Evolutionary conservation across 53 echinoderm and acorn worm genomes (phyloP).

Genomic region (Patiria pectinifera): DNA sequence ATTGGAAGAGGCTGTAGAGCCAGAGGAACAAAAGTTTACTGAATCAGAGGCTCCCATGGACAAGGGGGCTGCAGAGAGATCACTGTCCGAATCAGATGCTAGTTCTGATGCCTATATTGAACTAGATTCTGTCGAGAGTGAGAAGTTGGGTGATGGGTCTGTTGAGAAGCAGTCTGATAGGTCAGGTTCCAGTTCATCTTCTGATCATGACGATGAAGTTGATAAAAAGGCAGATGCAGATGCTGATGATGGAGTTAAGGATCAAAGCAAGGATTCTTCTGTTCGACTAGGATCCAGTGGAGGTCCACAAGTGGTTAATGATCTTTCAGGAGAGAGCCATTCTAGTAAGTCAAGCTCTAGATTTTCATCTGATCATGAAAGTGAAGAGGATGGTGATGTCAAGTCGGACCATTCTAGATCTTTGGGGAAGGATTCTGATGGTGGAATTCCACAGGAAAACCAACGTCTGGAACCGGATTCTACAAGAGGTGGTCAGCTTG

Average conservation of each 20-base stretch:
- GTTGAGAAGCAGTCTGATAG: not conserved
- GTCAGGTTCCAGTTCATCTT: conserved; percentile 15
- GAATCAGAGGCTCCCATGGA: not conserved
- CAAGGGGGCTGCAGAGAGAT: not conserved
- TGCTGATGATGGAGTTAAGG: conserved; percentile 10
- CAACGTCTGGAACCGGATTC: not conserved
- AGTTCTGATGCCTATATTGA: not conserved
- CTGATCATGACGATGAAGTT: conserved; percentile 17
- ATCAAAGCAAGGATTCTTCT: not conserved
- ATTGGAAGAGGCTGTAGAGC: not conserved
- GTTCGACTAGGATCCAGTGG: not conserved
- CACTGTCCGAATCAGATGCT: not conserved
- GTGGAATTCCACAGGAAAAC: not conserved
- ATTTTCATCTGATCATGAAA: not conserved
- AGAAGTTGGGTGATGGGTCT: not conserved
- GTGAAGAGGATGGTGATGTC: not conserved
- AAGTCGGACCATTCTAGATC: not conserved
- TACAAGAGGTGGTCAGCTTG: not conserved
- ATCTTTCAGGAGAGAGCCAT: conserved; percentile 24
- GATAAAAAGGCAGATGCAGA: not conserved
- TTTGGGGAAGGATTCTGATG: too few relatives aligned
- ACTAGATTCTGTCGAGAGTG: not conserved
- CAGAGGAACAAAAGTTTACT: not conserved
- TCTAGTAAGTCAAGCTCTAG: not conserved
- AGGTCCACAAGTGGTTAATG: not conserved